phyloP scores from a whole-genome alignment of 2,797 vertebrate species.

The Poeciliopsis gracilis region DNA sequence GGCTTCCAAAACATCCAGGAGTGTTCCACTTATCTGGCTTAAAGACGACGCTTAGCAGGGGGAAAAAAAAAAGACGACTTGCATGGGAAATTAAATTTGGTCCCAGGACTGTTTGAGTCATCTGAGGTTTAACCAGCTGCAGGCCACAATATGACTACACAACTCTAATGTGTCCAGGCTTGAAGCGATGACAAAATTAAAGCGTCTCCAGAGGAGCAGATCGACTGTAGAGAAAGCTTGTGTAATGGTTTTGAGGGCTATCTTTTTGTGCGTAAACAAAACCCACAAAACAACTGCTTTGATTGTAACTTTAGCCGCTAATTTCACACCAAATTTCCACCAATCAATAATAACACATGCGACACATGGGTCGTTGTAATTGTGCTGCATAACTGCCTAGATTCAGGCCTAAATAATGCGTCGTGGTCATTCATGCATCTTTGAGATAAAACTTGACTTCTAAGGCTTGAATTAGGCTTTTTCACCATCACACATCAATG shows the following conservation, averaged over 20 bases:
- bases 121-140: conserved; percentile 49
- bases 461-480: neutral
- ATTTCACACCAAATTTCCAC: neutral
- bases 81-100: conserved; percentile 40
- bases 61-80: conserved; percentile 8
- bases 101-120: conserved; percentile 33
- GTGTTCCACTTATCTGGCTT: conserved; percentile 52
- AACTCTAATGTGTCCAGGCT: conserved; percentile 22
- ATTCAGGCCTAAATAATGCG: neutral
- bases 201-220: conserved; percentile 9
- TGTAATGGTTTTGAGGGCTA: neutral
- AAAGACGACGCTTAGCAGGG: conserved; percentile 26
- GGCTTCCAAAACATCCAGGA: conserved; percentile 42
- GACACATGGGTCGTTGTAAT: neutral
- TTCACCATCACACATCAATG: neutral
- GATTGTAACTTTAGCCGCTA: no score
- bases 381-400: neutral
- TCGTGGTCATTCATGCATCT: neutral
- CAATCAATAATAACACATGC: neutral
- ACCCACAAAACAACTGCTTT: neutral
- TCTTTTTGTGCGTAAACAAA: neutral
- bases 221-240: conserved; percentile 3
- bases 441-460: neutral
- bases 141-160: conserved; percentile 38
- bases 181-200: conserved; percentile 24